Conservation (phyloP, 2,113 vertebrate genomes). For the Etheostoma cragini region DNA sequence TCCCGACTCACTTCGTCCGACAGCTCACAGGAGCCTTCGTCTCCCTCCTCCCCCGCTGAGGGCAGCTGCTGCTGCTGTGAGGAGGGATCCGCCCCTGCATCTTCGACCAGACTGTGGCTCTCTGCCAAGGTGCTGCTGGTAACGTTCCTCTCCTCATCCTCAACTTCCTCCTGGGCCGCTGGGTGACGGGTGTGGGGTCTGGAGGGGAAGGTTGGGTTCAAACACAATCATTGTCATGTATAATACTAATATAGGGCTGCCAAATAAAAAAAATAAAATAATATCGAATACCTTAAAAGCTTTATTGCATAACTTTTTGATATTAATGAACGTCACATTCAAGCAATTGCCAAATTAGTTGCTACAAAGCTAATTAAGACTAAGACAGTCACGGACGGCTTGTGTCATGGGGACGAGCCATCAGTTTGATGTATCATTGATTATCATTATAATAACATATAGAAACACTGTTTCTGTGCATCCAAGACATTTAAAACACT, state of each 20-base stretch:
- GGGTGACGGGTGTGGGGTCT: slow-evolving; percentile 67
- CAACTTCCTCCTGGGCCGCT: slow-evolving; percentile 81
- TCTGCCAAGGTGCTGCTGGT: slow-evolving; percentile 73
- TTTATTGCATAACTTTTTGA: too few species aligned
- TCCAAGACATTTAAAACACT: neutral
- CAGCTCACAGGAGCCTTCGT: slow-evolving; percentile 92
- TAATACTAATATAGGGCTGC: neutral
- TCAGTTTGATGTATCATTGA: neutral
- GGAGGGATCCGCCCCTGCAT: slow-evolving; percentile 33
- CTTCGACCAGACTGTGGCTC: slow-evolving; percentile 77
- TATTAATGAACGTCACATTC: too few species aligned
- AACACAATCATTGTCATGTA: neutral
- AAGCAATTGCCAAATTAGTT: too few species aligned
- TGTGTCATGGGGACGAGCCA: too few species aligned
- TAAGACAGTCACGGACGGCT: too few species aligned
- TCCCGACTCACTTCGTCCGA: slow-evolving; percentile 94
- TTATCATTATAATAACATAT: neutral
- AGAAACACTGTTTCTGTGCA: neutral
- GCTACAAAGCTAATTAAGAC: too few species aligned
- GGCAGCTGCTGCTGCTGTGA: slow-evolving; percentile 67
- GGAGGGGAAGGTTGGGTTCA: slow-evolving; percentile 2
- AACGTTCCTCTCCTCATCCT: slow-evolving; percentile 80
- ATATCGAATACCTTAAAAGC: neutral
- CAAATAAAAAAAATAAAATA: too few species aligned
- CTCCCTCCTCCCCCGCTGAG: slow-evolving; percentile 82